Evolutionary conservation across 2,113 vertebrate species (phyloP).

Genomic region (Bubo blakistoni): DNA sequence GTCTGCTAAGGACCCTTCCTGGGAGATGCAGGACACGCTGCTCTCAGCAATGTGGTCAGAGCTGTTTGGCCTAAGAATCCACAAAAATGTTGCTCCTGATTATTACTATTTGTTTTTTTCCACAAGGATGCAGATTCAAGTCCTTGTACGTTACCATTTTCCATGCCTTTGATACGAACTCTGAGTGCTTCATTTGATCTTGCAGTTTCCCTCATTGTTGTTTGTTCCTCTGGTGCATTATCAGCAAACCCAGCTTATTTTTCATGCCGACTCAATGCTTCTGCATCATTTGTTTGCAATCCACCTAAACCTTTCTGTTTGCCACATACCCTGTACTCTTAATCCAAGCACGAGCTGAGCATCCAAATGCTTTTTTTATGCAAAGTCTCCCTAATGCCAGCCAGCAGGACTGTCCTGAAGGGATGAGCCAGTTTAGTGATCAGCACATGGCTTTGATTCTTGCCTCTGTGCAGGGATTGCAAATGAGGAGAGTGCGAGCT

Average conservation of each 20-base stretch:
- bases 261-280: background rate
- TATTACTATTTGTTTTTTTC: background rate
- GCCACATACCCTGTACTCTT: background rate
- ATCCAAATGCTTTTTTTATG: background rate
- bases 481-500: background rate
- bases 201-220: background rate
- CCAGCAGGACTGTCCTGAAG: background rate
- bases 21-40: background rate
- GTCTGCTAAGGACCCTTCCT: background rate
- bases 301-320: background rate
- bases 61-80: background rate
- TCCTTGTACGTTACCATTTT: accelerated
- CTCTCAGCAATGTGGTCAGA: background rate
- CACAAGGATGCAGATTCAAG: background rate
- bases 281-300: background rate
- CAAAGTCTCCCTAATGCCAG: background rate
- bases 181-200: background rate
- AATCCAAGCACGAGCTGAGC: background rate
- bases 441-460: background rate
- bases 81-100: background rate
- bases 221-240: background rate
- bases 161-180: background rate
- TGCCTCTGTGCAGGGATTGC: background rate
- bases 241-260: background rate
- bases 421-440: background rate